Percentiles rank a stretch among this genome's conserved stretches.
Conservation (phyloP, 1,140 invertebrate genomes). For the Periplaneta americana region DNA sequence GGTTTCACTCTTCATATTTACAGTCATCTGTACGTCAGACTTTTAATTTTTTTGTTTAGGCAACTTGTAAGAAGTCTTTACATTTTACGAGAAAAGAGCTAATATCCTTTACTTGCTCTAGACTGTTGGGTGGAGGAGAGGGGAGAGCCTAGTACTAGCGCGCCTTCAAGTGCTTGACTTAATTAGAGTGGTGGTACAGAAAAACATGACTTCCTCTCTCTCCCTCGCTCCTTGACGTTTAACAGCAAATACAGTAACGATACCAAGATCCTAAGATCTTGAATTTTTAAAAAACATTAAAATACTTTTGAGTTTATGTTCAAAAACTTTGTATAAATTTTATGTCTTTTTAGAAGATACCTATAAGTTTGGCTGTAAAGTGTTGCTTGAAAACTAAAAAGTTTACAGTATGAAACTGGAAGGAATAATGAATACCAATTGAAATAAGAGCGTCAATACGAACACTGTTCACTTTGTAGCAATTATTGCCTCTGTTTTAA, state of each 20-base stretch:
- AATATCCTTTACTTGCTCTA: not conserved
- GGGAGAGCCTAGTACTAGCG: not conserved
- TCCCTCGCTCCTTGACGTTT: not conserved
- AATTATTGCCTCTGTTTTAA: too few relatives aligned
- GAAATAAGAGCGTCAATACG: not conserved
- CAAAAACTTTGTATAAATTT: not conserved
- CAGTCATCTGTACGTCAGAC: not conserved
- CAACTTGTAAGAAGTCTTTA: not conserved
- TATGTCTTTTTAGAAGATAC: not conserved
- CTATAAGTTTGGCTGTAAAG: not conserved
- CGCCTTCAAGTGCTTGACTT: not conserved
- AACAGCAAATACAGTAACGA: not conserved
- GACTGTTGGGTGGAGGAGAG: not conserved
- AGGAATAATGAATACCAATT: not conserved
- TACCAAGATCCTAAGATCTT: not conserved
- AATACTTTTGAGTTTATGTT: not conserved
- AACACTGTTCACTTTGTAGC: too few relatives aligned
- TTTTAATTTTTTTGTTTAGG: not conserved
- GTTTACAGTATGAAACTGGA: not conserved
- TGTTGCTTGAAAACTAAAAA: not conserved
- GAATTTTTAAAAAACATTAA: not conserved
- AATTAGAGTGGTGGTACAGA: not conserved
- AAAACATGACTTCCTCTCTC: not conserved
- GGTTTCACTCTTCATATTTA: not conserved
- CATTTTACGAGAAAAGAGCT: not conserved